These are phyloP conservation scores for Ispidina picta DNA, from an alignment of 2,797 vertebrate species.

Conservation along the genomic window DNA sequence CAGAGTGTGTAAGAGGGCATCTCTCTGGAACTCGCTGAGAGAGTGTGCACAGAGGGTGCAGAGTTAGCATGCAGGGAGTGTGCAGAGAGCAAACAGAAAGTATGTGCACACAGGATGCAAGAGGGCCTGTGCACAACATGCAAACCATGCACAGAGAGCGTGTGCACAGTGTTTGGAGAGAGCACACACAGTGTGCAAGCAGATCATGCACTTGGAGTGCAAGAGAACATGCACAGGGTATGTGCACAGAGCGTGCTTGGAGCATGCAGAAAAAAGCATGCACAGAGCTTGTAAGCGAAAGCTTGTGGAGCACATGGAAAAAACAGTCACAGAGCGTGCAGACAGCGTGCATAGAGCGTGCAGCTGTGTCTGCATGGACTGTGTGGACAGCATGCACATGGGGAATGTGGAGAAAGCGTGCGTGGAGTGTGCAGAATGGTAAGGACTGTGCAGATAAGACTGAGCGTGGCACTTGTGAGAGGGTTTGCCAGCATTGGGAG, in stretches of 20 bases:
- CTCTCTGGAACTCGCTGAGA: neutral
- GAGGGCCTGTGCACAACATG: neutral
- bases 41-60: neutral
- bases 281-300: too few species aligned
- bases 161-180: too few species aligned
- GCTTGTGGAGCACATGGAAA: too few species aligned
- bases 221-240: neutral
- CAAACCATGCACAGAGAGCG: neutral
- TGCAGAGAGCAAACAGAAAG: neutral
- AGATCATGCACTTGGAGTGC: neutral
- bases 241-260: neutral
- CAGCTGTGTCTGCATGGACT: neutral
- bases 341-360: neutral
- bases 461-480: neutral
- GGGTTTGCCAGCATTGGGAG: neutral
- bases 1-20: neutral
- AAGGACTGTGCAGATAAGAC: neutral
- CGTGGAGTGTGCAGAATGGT: neutral
- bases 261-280: too few species aligned
- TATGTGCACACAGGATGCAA: neutral
- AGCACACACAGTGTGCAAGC: neutral
- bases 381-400: fast-evolving
- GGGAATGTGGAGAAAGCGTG: fast-evolving
- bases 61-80: neutral
- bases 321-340: neutral